Evolutionary conservation across 2,113 vertebrate species (phyloP), one percentile per base, ranked within the genome.

Genomic region (Myocastor coypus): DNA sequence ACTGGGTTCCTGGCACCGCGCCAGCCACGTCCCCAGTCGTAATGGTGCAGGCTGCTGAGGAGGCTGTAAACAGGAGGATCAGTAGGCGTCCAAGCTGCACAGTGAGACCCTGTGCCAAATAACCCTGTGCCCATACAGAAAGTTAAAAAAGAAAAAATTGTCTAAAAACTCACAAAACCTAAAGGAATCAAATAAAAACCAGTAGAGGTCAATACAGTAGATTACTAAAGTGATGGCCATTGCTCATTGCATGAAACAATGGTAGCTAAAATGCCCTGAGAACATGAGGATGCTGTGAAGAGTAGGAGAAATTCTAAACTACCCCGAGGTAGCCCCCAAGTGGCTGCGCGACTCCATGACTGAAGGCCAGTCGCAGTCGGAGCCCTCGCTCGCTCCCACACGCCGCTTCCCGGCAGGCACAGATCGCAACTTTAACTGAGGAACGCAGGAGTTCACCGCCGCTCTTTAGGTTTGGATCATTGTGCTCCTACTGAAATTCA

Each of bases 121-220:
- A 55, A 57, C 55, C 55, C 55, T 57, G 55, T 17, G 3, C 14
- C 55, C 16, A 57, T 57, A 57, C 55, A 57, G 4, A 19, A 57
- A 57, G 55, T 5, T 19, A 57, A 19, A 19, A 57, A 57, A 57
- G 55, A 19, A 57, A 16, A 57, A 57, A 19, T 19, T 19, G 17
- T 78, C 40, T 61, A 92, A 94, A 85, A 71, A 57, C 57, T 92
- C 75, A 59, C 68, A 95, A 94, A 91, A 82, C 40, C 28, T 11
- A 42, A 87, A 94, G 68, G 17, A 64, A 71, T 12, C 42, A 92
- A 94, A 87, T 82, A 32, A 91, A 94, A 84, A 84, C 26, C 26
- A 30, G 3, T 30, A 88, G 69, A n/a, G 73, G 46, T 68, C 73
- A 73, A 69, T 42, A 69, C 94, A n/a, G 40, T 30, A 32, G 14